Conservation (phyloP, 2,888 invertebrate species). For the Acrocera orbiculus region DNA sequence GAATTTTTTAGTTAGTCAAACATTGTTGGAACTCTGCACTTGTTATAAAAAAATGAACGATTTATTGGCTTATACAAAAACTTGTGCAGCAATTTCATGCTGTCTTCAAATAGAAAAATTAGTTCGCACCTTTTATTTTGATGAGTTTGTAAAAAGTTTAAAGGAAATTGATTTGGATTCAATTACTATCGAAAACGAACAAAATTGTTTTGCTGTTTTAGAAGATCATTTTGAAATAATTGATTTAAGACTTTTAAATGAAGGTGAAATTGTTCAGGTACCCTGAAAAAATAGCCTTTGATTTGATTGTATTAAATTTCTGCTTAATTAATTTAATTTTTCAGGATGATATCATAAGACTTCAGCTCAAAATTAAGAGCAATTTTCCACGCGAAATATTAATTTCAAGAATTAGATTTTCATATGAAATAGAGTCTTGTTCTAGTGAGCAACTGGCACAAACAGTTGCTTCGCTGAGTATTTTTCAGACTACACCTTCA, state of each 20-base stretch:
- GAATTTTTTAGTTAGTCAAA: slow-evolving; percentile 65
- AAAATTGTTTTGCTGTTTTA: slow-evolving; percentile 22
- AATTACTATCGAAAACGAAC: slow-evolving; percentile 21
- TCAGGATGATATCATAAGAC: slow-evolving; percentile 39
- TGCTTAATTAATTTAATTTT: background rate
- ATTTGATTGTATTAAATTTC: slow-evolving; percentile 22
- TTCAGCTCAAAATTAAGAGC: slow-evolving; percentile 38
- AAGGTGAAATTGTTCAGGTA: slow-evolving; percentile 25
- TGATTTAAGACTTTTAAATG: slow-evolving; percentile 21
- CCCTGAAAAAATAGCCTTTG: slow-evolving; percentile 17
- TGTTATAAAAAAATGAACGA: slow-evolving; percentile 72
- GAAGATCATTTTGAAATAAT: slow-evolving; percentile 34
- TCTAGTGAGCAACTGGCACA: background rate
- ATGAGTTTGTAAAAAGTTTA: slow-evolving; percentile 59
- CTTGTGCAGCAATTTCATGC: slow-evolving; percentile 63
- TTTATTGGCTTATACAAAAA: slow-evolving; percentile 48
- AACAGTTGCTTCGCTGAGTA: slow-evolving; percentile 9
- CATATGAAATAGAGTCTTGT: slow-evolving; percentile 39
- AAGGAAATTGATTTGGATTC: slow-evolving; percentile 26
- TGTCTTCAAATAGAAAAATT: slow-evolving; percentile 56
- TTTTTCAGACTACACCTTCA: slow-evolving; percentile 23
- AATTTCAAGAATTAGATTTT: slow-evolving; percentile 44
- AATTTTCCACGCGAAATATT: slow-evolving; percentile 46
- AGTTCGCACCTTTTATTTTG: slow-evolving; percentile 58
- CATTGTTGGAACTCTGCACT: slow-evolving; percentile 63